A percentile compares a stretch with the other conserved stretches of the same genome.
Evolutionary conservation across 2,888 invertebrate species (phyloP).

Genomic region (Caenorhabditis zanzibari): DNA sequence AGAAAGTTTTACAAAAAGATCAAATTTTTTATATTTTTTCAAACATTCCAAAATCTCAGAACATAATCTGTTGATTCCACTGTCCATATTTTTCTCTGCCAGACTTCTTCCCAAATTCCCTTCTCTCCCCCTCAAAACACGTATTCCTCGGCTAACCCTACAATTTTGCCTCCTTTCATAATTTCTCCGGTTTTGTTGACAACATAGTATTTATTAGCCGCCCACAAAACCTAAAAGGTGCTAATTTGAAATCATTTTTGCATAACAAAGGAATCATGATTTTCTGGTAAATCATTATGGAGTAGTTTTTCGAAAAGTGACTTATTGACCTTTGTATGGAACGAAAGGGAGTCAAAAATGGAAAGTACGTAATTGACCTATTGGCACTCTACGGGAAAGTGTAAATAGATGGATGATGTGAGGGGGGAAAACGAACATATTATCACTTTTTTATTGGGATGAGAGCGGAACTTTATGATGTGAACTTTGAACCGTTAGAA

Average conservation of each 20-base stretch:
- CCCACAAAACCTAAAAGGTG: background rate
- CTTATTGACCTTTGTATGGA: conserved; percentile 26
- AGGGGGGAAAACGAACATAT: background rate
- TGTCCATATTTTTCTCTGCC: background rate
- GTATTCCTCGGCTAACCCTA: background rate
- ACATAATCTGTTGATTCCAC: too few relatives aligned
- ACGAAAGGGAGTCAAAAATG: conserved; percentile 1
- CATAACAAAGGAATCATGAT: too few relatives aligned
- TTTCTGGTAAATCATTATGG: too few relatives aligned
- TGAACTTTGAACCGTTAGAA: too few relatives aligned
- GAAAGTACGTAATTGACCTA: conserved; percentile 62
- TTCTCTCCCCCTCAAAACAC: background rate
- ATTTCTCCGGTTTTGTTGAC: conserved; percentile 5
- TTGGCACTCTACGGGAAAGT: conserved; percentile 41
- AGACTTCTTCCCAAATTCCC: too few relatives aligned
- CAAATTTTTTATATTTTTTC: too few relatives aligned
- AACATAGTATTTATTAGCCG: background rate
- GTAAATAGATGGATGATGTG: background rate
- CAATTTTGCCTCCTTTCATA: background rate
- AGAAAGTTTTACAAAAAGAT: too few relatives aligned
- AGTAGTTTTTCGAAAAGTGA: too few relatives aligned
- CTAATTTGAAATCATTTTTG: background rate
- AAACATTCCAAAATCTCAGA: too few relatives aligned
- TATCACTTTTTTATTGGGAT: too few relatives aligned
- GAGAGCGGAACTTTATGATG: too few relatives aligned